A percentile compares a stretch with the other conserved stretches of the same genome.
These are phyloP conservation scores for Auanema freiburgensis DNA, from an alignment of 2,888 invertebrate species.

Conservation along the genomic window DNA sequence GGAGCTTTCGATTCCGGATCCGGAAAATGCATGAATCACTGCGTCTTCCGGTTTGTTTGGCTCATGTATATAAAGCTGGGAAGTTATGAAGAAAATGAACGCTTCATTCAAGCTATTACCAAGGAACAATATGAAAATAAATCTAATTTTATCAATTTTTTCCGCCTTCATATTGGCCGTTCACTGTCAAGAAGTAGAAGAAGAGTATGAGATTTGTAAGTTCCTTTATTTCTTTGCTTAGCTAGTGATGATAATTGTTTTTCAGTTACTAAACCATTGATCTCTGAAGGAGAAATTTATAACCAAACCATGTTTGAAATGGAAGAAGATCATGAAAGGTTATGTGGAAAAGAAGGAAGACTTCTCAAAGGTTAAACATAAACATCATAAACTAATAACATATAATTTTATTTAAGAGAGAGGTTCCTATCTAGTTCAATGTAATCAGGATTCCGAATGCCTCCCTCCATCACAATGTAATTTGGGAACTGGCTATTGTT, in stretches of 20 bases:
- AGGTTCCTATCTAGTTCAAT: slow-evolving; percentile 18
- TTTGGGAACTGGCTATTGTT: slow-evolving; percentile 19
- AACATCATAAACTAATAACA: background rate
- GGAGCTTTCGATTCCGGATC: too few relatives aligned
- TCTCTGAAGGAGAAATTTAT: slow-evolving; percentile 12
- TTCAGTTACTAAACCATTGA: slow-evolving; percentile 14
- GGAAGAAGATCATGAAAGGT: slow-evolving; percentile 23
- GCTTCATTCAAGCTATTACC: too few relatives aligned
- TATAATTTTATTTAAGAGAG: slow-evolving; percentile 9
- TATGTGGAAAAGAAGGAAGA: slow-evolving; percentile 21
- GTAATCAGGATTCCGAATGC: slow-evolving; percentile 20
- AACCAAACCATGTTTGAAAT: slow-evolving; percentile 24
- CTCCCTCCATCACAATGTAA: slow-evolving; percentile 21
- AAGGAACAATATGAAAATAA: too few relatives aligned
- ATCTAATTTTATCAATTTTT: too few relatives aligned
- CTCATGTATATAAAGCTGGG: too few relatives aligned
- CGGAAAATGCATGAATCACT: too few relatives aligned
- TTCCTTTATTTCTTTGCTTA: background rate
- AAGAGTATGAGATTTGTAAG: slow-evolving; percentile 22
- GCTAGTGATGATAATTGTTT: background rate
- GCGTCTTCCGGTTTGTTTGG: too few relatives aligned
- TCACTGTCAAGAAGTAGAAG: background rate
- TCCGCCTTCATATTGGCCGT: too few relatives aligned
- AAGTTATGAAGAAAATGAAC: too few relatives aligned
- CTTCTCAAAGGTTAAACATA: slow-evolving; percentile 15